phyloP scores from a whole-genome alignment of 1,140 invertebrate species.

The Meloidogyne chitwoodi region DNA sequence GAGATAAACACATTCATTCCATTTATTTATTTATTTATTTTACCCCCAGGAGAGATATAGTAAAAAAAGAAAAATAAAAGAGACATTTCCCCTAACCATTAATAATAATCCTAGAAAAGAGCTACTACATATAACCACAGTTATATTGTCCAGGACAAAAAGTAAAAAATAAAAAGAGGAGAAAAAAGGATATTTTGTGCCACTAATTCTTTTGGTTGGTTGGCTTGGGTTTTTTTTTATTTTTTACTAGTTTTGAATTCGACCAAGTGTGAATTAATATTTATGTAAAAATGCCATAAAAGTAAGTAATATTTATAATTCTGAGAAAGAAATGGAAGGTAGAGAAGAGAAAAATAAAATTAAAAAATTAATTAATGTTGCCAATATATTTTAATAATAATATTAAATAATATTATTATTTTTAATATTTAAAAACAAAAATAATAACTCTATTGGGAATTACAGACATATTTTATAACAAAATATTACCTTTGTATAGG shows the following conservation, averaged over 20 bases:
- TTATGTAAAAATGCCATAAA: not conserved
- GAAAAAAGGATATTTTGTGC: not conserved
- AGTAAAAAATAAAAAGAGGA: not conserved
- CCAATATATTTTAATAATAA: no score
- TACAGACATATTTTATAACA: not conserved
- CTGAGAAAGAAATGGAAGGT: not conserved
- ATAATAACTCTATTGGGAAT: not conserved
- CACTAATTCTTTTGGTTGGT: not conserved
- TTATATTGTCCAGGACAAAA: not conserved
- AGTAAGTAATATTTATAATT: not conserved
- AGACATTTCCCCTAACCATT: no score
- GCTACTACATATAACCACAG: no score
- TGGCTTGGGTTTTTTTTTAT: not conserved
- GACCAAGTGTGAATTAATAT: not conserved
- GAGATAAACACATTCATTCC: not conserved
- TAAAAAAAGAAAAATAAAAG: no score
- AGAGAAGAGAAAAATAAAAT: no score
- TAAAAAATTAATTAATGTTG: no score
- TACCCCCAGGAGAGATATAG: no score
- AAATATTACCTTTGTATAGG: slow-evolving; percentile 23
- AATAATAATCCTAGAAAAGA: not conserved
- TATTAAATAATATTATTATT: no score
- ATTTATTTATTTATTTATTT: no score
- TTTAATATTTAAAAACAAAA: not conserved
- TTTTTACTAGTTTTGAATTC: not conserved